Percentiles rank a stretch among this genome's conserved stretches.
These are phyloP conservation scores for Ammodytes dubius DNA, from an alignment of 2,113 vertebrate species.

Conservation along the genomic window DNA sequence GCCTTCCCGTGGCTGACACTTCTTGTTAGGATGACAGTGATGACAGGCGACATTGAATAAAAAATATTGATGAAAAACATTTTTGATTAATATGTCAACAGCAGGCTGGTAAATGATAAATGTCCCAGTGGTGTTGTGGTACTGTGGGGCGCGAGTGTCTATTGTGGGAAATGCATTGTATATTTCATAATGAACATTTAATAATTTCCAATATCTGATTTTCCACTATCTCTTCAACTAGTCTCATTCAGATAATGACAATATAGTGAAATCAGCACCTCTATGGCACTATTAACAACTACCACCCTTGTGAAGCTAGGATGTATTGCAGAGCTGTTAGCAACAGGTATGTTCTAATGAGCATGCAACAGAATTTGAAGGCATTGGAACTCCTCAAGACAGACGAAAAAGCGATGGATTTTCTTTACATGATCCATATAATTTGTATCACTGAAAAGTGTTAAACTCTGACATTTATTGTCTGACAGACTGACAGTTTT, in stretches of 20 bases:
- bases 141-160: neutral
- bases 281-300: neutral
- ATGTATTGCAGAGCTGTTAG: neutral
- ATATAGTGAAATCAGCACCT: neutral
- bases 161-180: constrained; percentile 17
- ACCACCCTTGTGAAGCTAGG: neutral
- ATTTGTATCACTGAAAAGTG: neutral
- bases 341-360: neutral
- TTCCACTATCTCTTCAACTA: neutral
- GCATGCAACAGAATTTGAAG: neutral
- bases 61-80: constrained; percentile 63
- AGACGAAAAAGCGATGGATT: neutral
- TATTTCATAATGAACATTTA: neutral
- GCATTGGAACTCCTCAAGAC: neutral
- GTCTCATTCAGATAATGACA: neutral
- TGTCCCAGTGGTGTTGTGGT: constrained; percentile 14
- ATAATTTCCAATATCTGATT: constrained; percentile 5
- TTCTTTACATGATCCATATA: neutral
- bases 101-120: constrained; percentile 41
- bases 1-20: constrained; percentile 58
- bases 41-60: constrained; percentile 60
- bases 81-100: constrained; percentile 58
- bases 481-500: neutral
- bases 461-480: neutral
- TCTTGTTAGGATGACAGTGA: constrained; percentile 69